Evolutionary conservation across 2,113 vertebrate genomes (phyloP).

Genomic region (Seriola dumerili): DNA sequence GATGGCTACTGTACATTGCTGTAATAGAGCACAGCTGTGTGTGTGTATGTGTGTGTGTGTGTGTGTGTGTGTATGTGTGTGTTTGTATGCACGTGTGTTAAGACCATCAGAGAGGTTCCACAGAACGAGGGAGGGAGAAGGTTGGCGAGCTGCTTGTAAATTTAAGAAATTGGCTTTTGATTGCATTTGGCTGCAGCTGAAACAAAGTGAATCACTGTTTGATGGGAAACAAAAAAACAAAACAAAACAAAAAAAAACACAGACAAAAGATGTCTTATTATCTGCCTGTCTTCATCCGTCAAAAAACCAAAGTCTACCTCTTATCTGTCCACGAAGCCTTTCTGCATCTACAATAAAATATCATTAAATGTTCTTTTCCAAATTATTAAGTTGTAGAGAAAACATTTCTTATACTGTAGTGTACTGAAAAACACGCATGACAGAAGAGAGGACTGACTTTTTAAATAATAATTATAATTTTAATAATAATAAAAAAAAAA

Average conservation of each 20-base stretch:
- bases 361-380: neutral
- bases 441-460: neutral
- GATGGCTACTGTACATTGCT: conserved; percentile 78
- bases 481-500: neutral
- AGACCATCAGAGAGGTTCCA: conserved; percentile 44
- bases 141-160: conserved; percentile 42
- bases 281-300: conserved; percentile 5
- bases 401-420: neutral
- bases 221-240: conserved; percentile 30
- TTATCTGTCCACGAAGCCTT: neutral
- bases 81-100: conserved; percentile 35
- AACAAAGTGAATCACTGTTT: conserved; percentile 42
- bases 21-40: conserved; percentile 82
- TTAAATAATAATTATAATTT: neutral
- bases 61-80: conserved; percentile 65
- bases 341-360: neutral
- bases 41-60: conserved; percentile 59
- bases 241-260: neutral
- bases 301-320: neutral
- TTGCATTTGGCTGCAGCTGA: conserved; percentile 50
- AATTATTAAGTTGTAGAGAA: neutral
- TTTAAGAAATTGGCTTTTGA: conserved; percentile 63
- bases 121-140: conserved; percentile 22
- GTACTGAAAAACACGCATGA: neutral
- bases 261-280: neutral